Conservation (phyloP, 2,888 invertebrate genomes). For the Bombyx huttoni region DNA sequence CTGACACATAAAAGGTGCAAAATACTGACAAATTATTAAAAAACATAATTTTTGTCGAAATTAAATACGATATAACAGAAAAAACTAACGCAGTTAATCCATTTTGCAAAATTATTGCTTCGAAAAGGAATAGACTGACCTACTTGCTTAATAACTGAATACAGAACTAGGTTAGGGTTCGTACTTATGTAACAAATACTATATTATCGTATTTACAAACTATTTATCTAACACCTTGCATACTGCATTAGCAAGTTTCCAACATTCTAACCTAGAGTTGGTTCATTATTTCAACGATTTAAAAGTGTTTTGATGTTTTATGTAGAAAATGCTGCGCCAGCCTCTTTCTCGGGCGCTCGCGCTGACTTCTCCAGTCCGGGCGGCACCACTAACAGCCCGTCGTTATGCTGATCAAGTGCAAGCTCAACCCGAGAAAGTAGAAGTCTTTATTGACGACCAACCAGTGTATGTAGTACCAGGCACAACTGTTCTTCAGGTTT, state of each 20-base stretch:
- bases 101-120: constrained; percentile 1
- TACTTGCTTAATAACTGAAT: constrained; percentile 10
- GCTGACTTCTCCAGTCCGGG: constrained; percentile 51
- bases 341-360: constrained; percentile 79
- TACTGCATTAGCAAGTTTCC: too few relatives aligned
- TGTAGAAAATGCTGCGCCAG: constrained; percentile 81
- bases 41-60: background rate
- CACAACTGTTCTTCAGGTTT: constrained; percentile 94
- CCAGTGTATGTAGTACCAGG: constrained; percentile 95
- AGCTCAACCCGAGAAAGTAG: constrained; percentile 82
- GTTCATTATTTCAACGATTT: background rate
- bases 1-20: background rate
- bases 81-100: too few relatives aligned
- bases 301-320: constrained; percentile 21
- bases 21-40: background rate
- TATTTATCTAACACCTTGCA: too few relatives aligned
- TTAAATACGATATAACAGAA: background rate
- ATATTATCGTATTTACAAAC: constrained; percentile 22
- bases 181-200: constrained; percentile 65
- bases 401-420: constrained; percentile 62
- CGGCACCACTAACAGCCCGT: constrained; percentile 49
- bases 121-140: background rate
- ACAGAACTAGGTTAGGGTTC: constrained; percentile 49
- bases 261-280: too few relatives aligned
- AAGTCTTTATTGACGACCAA: constrained; percentile 98